Evolutionary conservation across 2,113 vertebrate species (phyloP).

Genomic region (Poeciliopsis turrubarensis): DNA sequence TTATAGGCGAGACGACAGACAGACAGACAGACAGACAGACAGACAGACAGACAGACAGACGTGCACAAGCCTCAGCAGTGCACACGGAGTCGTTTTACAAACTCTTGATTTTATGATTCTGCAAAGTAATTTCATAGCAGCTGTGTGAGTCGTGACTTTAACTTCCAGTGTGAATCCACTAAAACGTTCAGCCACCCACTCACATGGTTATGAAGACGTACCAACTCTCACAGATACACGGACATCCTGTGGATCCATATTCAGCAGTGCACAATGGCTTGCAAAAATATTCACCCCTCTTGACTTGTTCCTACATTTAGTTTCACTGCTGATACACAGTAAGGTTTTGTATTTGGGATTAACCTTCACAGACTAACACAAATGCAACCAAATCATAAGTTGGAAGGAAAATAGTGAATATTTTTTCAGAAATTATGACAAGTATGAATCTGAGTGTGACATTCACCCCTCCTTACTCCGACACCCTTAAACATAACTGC

Average conservation of each 20-base stretch:
- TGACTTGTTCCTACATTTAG: no score
- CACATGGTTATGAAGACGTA: conserved; percentile 12
- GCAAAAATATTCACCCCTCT: no score
- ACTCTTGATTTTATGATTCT: conserved; percentile 55
- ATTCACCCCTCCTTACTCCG: no score
- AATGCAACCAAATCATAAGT: no score
- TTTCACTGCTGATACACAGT: no score
- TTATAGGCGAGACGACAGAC: conserved; percentile 37
- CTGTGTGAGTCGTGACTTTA: conserved; percentile 60
- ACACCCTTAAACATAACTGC: no score
- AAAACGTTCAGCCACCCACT: conserved; percentile 25
- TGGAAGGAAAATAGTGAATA: no score
- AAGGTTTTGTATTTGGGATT: no score
- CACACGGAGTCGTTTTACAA: conserved; percentile 30
- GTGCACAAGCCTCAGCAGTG: neutral
- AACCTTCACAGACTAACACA: no score
- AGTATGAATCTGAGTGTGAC: no score
- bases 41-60: conserved; percentile 5
- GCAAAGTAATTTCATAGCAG: conserved; percentile 64
- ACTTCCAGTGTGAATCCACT: conserved; percentile 43
- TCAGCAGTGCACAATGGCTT: neutral
- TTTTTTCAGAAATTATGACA: no score
- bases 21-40: conserved; percentile 7
- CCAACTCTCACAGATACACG: conserved; percentile 3
- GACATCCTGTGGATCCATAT: conserved; percentile 11